Conservation (phyloP, 2,113 vertebrate species). For the Labeo catla region DNA sequence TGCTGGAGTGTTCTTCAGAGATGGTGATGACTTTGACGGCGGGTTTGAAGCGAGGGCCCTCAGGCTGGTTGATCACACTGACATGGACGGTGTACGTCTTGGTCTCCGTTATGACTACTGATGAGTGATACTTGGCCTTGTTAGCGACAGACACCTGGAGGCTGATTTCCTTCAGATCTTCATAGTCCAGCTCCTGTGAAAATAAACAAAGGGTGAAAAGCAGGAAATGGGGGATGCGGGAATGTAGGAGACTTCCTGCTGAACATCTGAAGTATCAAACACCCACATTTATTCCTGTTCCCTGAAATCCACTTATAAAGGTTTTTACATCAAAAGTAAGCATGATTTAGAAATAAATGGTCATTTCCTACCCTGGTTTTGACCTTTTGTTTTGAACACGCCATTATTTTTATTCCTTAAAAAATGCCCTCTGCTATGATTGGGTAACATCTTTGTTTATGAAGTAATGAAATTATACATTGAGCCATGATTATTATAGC, state of each 20-base stretch:
- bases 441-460: neutral
- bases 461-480: neutral
- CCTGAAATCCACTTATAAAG: neutral
- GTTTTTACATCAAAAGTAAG: neutral
- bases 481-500: no score
- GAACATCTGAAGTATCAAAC: neutral
- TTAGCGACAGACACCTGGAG: slow-evolving; percentile 83
- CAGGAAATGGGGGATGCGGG: neutral
- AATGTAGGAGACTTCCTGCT: neutral
- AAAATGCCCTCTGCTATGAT: neutral
- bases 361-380: neutral
- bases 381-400: neutral
- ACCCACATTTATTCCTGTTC: neutral
- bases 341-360: neutral
- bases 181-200: slow-evolving; percentile 80
- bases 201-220: neutral
- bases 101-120: neutral
- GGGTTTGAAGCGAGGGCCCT: slow-evolving; percentile 84
- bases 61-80: slow-evolving; percentile 82
- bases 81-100: slow-evolving; percentile 73
- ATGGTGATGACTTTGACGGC: slow-evolving; percentile 73
- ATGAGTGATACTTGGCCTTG: slow-evolving; percentile 79
- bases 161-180: slow-evolving; percentile 75
- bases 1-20: slow-evolving; percentile 66
- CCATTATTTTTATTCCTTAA: no score